Evolutionary conservation across 2,888 invertebrate species (phyloP).

Genomic region (Antheraea assamensis): DNA sequence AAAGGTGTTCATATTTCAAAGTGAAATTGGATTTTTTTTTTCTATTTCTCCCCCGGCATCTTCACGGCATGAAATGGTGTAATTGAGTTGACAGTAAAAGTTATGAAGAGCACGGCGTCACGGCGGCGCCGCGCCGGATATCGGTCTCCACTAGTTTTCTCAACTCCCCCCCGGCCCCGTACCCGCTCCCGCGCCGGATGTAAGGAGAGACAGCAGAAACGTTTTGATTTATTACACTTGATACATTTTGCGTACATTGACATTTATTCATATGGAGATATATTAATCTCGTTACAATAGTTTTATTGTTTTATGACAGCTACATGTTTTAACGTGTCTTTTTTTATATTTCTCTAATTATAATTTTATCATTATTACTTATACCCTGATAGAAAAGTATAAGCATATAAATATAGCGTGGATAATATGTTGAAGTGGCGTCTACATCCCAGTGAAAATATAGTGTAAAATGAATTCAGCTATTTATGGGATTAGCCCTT

Average conservation of each 20-base stretch:
- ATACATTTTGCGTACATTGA: not conserved
- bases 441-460: no score
- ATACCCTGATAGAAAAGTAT: no score
- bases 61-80: constrained; percentile 55
- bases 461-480: no score
- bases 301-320: no score
- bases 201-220: constrained; percentile 53
- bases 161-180: constrained; percentile 36
- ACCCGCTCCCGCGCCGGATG: constrained; percentile 53
- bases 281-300: not conserved
- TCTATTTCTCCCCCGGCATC: constrained; percentile 27
- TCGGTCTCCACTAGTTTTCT: constrained; percentile 60
- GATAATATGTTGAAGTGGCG: no score
- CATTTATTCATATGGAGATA: not conserved
- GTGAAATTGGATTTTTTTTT: not conserved
- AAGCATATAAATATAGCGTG: no score
- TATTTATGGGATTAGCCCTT: no score
- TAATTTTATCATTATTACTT: no score
- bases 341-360: no score
- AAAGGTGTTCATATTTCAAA: not conserved
- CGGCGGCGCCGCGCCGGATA: constrained; percentile 71
- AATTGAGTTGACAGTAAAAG: constrained; percentile 77
- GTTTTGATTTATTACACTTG: constrained; percentile 23
- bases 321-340: no score
- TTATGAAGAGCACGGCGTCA: constrained; percentile 72